These are phyloP conservation scores for Gymnothorax javanicus DNA, from an alignment of 2,797 vertebrate genomes.

Conservation along the genomic window DNA sequence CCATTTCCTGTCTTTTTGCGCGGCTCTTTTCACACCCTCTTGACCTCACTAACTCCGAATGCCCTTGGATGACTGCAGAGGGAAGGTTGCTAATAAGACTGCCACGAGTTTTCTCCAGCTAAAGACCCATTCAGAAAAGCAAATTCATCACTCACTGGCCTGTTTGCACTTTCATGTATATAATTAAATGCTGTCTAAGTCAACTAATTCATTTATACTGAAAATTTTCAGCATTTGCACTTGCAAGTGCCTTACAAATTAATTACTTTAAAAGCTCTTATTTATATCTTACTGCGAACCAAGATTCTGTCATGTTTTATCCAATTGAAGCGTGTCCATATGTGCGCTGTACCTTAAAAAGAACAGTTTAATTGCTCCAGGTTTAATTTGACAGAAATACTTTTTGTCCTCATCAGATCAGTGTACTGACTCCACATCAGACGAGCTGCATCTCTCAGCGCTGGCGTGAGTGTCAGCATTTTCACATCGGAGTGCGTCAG, in stretches of 20 bases:
- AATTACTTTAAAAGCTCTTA: too few species aligned
- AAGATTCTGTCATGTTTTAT: background rate
- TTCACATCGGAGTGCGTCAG: background rate
- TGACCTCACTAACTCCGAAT: conserved; percentile 49
- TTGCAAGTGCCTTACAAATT: background rate
- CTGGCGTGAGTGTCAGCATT: background rate
- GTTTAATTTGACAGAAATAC: background rate
- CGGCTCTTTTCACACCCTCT: conserved; percentile 24
- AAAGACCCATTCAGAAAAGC: conserved; percentile 18
- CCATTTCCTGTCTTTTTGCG: conserved; percentile 46
- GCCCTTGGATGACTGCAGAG: conserved; percentile 37
- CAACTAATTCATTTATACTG: background rate
- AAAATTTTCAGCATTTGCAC: background rate
- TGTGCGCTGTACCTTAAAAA: background rate
- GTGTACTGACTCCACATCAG: background rate
- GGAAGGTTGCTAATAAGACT: conserved; percentile 26
- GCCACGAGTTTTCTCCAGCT: conserved; percentile 25
- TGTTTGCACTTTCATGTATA: background rate
- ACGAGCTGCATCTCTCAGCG: background rate
- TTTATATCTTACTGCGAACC: background rate
- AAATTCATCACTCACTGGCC: conserved; percentile 38
- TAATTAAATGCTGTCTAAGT: background rate
- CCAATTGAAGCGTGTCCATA: background rate
- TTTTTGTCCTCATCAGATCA: background rate
- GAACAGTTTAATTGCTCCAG: background rate